Conservation (phyloP, 2,113 vertebrate species). For the Bufo bufo region DNA sequence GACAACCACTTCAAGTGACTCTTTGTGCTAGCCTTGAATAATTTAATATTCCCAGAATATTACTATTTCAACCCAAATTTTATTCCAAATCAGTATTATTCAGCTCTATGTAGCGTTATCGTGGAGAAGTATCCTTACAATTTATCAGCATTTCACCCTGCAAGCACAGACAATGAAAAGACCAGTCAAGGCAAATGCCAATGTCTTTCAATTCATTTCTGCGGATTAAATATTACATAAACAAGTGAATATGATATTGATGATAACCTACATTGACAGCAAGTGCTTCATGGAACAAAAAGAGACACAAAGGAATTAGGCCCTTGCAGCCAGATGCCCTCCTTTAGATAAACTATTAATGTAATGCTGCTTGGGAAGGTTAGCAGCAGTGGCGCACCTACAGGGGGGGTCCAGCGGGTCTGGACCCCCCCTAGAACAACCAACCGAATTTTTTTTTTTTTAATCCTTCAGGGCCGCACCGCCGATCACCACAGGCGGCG, state of each 20-base stretch:
- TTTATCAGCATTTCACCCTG: background rate
- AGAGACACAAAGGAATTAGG: slow-evolving; percentile 13
- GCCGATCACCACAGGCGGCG: no score
- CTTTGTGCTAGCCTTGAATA: background rate
- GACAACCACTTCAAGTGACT: background rate
- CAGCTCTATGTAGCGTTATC: background rate
- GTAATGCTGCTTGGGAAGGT: background rate
- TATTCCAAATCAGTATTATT: background rate
- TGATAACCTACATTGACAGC: slow-evolving; percentile 2
- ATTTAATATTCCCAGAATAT: background rate
- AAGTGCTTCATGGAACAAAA: slow-evolving; percentile 4
- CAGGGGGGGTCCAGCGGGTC: no score
- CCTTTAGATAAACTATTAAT: background rate
- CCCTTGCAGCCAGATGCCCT: background rate
- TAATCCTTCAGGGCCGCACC: no score
- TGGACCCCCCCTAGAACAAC: no score
- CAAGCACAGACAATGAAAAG: slow-evolving; percentile 13
- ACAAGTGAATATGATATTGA: slow-evolving; percentile 17
- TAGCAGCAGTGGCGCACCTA: no score
- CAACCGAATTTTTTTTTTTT: no score
- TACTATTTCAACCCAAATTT: background rate
- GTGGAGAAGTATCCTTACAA: background rate
- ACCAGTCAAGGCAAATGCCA: slow-evolving; percentile 28
- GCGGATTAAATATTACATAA: slow-evolving; percentile 8
- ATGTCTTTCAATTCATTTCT: slow-evolving; percentile 6